These are phyloP conservation scores for Cylas formicarius DNA, from an alignment of 1,140 invertebrate genomes.

Conservation along the genomic window DNA sequence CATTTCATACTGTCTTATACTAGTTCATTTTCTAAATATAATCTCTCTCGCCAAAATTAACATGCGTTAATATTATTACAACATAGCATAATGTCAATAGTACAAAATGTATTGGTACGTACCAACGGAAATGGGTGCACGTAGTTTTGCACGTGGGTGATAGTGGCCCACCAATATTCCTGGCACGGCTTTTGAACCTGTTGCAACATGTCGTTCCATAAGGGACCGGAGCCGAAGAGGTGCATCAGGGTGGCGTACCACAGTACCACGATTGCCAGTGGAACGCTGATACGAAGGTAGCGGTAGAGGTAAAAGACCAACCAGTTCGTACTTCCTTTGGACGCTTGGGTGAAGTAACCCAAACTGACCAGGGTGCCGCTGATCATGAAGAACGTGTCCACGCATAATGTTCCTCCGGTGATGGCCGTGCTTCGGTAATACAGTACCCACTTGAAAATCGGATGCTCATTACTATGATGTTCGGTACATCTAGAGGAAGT, in stretches of 20 bases:
- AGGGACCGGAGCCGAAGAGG: conserved; percentile 26
- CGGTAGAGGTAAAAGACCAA: conserved; percentile 29
- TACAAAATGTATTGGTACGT: no score
- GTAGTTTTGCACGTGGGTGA: conserved; percentile 28
- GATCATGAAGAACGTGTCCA: conserved; percentile 45
- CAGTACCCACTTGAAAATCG: conserved; percentile 30
- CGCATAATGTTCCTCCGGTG: conserved; percentile 33
- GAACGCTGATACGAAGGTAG: conserved; percentile 27
- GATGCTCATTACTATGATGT: conserved; percentile 6
- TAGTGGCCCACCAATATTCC: conserved; percentile 26
- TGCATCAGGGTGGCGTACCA: conserved; percentile 25
- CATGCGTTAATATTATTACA: no score
- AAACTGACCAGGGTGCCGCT: conserved; percentile 49
- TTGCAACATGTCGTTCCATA: conserved; percentile 27
- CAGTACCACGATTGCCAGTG: conserved; percentile 24
- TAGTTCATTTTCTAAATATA: no score
- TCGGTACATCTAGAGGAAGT: not conserved
- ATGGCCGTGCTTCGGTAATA: conserved; percentile 30
- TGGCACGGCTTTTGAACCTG: conserved; percentile 24
- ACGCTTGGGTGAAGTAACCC: conserved; percentile 42
- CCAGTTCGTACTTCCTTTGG: conserved; percentile 24
- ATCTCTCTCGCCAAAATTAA: no score
- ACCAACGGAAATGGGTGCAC: conserved; percentile 27
- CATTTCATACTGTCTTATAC: no score
- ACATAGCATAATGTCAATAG: no score